A percentile compares a stretch with the other conserved stretches of the same genome.
These are phyloP conservation scores for Pempheris klunzingeri DNA, from an alignment of 2,797 vertebrate genomes.

Conservation along the genomic window DNA sequence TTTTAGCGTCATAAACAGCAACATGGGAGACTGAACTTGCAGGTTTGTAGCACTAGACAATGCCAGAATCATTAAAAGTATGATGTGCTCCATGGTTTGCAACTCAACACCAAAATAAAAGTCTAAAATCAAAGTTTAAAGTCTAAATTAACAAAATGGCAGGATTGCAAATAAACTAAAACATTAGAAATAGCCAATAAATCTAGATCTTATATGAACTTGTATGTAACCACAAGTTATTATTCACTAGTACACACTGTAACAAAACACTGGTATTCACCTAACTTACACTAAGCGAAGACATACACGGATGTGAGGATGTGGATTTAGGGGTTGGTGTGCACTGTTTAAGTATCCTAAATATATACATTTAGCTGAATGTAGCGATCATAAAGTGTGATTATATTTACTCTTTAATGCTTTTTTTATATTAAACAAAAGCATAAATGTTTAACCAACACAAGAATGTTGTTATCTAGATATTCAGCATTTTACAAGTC, in stretches of 20 bases:
- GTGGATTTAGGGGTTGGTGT: conserved; percentile 41
- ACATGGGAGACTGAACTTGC: conserved; percentile 43
- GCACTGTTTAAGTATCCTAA: conserved; percentile 43
- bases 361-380: conserved; percentile 37
- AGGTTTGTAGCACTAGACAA: conserved; percentile 38
- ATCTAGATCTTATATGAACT: background rate
- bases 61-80: background rate
- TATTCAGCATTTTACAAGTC: conserved; percentile 71
- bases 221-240: conserved; percentile 34
- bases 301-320: conserved; percentile 1
- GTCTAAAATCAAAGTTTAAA: conserved; percentile 12
- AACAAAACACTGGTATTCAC: conserved; percentile 34
- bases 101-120: no score
- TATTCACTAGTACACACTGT: conserved; percentile 17
- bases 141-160: background rate
- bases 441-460: conserved; percentile 55
- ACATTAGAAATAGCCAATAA: background rate
- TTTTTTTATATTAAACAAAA: conserved; percentile 55
- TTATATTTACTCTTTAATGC: conserved; percentile 61
- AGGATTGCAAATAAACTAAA: no score
- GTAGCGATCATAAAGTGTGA: conserved; percentile 53
- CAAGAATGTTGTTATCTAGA: conserved; percentile 48
- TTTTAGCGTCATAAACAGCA: conserved; percentile 4
- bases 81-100: no score
- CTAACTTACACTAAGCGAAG: background rate